A percentile compares a stretch with the other conserved stretches of the same genome.
phyloP scores from a whole-genome alignment of 2,797 vertebrate genomes.

The Propithecus deckenii region DNA sequence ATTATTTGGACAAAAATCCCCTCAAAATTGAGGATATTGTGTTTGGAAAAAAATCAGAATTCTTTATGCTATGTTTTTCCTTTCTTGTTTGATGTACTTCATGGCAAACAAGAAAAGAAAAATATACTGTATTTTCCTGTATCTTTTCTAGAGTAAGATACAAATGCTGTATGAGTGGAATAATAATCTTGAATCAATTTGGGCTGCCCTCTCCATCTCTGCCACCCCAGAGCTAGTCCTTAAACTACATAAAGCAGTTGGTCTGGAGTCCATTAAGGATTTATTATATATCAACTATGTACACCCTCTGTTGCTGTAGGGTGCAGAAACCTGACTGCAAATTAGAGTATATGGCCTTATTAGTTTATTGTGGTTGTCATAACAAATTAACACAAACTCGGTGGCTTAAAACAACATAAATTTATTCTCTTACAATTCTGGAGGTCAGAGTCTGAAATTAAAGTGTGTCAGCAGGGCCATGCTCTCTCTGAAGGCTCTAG shows the following conservation, averaged over 20 bases:
- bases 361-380: neutral
- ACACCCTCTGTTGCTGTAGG: neutral
- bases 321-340: neutral
- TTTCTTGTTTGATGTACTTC: constrained; percentile 12
- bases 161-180: neutral
- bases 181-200: constrained; percentile 6
- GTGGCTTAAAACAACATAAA: neutral
- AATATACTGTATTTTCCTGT: neutral
- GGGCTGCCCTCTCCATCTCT: neutral
- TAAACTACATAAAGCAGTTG: neutral
- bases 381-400: neutral
- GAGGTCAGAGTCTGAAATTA: neutral
- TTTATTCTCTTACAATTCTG: neutral
- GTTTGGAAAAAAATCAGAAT: neutral
- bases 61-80: neutral
- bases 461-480: neutral
- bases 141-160: constrained; percentile 21
- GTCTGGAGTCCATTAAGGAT: neutral
- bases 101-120: neutral
- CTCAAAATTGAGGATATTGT: neutral
- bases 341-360: neutral
- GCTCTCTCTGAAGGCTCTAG: neutral
- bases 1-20: constrained; percentile 4
- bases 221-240: neutral
- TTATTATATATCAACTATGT: neutral